A percentile compares a stretch with the other conserved stretches of the same genome.
Conservation (phyloP, 1,140 invertebrate genomes). For the Ylistrum balloti region DNA sequence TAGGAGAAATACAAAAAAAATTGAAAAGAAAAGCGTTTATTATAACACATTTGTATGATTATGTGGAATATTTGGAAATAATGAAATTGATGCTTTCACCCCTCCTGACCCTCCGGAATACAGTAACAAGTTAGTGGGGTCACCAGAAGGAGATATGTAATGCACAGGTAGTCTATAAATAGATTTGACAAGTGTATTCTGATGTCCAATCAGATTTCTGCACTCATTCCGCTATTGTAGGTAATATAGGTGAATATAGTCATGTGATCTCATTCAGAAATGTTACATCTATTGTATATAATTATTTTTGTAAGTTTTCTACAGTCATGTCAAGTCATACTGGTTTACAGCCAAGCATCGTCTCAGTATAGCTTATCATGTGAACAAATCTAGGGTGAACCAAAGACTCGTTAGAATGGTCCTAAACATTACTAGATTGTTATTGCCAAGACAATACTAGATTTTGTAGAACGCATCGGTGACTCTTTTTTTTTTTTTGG, state of each 20-base stretch:
- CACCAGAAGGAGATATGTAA: background rate
- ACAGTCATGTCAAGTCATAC: background rate
- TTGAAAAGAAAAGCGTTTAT: background rate
- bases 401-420: background rate
- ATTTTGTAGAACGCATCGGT: background rate
- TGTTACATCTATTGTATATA: slow-evolving; percentile 26
- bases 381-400: background rate
- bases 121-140: background rate
- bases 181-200: slow-evolving; percentile 16
- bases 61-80: background rate
- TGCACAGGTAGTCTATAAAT: slow-evolving; percentile 5
- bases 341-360: background rate
- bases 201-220: slow-evolving; percentile 8
- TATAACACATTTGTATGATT: background rate
- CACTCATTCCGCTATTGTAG: slow-evolving; percentile 27
- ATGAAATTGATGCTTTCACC: background rate
- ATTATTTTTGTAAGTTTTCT: slow-evolving; percentile 26
- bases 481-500: background rate
- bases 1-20: background rate
- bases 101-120: background rate
- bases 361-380: background rate
- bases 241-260: background rate
- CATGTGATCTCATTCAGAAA: background rate
- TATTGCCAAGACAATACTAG: background rate
- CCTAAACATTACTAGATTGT: background rate